phyloP scores from a whole-genome alignment of 2,797 vertebrate species.

The Botia kubotai region DNA sequence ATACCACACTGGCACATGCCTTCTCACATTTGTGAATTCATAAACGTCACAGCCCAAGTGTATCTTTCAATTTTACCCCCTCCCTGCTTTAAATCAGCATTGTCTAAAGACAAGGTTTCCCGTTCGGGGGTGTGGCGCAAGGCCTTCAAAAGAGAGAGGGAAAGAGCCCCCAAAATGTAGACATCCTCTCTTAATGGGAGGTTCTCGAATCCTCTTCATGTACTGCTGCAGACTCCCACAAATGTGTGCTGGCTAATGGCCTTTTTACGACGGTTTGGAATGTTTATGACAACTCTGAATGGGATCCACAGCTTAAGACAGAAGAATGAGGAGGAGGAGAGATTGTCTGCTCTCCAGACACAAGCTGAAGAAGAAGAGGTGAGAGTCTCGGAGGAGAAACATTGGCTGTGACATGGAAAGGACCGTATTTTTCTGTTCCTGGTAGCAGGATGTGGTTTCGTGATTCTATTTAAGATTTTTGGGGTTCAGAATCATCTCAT shows the following conservation, averaged over 20 bases:
- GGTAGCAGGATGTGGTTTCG: constrained; percentile 12
- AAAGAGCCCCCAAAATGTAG: constrained; percentile 61
- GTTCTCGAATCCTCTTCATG: constrained; percentile 79
- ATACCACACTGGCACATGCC: background rate
- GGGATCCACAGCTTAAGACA: constrained; percentile 65
- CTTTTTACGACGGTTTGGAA: constrained; percentile 79
- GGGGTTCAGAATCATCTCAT: constrained; percentile 18
- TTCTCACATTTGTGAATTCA: background rate
- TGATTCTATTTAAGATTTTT: constrained; percentile 6
- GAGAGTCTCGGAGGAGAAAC: constrained; percentile 26
- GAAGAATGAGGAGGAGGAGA: constrained; percentile 54
- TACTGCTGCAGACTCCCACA: constrained; percentile 68
- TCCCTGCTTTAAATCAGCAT: constrained; percentile 53
- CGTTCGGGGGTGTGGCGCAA: constrained; percentile 70
- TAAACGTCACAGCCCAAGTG: background rate
- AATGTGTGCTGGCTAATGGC: constrained; percentile 73
- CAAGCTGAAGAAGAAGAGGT: constrained; percentile 41
- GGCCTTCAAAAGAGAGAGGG: constrained; percentile 60
- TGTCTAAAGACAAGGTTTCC: constrained; percentile 76
- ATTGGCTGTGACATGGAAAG: constrained; percentile 30
- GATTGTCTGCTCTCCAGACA: constrained; percentile 23
- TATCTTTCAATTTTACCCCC: constrained; percentile 1
- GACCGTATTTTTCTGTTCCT: constrained; percentile 23
- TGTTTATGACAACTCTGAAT: constrained; percentile 81
- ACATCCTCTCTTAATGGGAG: constrained; percentile 65